A percentile compares a stretch with the other conserved stretches of the same genome.
Evolutionary conservation across 2,113 vertebrate genomes (phyloP).

Genomic region (Galbula dea): DNA sequence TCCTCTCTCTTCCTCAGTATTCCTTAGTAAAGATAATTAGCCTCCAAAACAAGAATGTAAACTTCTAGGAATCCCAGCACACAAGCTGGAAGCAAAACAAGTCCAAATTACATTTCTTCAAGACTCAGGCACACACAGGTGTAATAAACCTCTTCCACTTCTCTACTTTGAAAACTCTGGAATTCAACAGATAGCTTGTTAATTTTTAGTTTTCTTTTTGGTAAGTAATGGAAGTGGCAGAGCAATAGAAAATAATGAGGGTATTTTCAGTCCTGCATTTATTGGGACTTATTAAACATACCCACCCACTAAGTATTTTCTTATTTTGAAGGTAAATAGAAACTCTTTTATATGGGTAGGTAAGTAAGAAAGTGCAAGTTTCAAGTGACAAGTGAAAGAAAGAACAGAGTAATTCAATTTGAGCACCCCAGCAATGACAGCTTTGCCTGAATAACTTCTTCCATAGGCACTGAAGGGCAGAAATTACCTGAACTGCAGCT

Average conservation of each 20-base stretch:
- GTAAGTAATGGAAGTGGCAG: neutral
- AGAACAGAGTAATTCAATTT: neutral
- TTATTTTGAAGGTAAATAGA: slow-evolving; percentile 13
- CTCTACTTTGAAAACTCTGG: slow-evolving; percentile 13
- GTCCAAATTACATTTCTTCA: neutral
- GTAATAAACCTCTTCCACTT: neutral
- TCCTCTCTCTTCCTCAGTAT: neutral
- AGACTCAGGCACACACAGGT: neutral
- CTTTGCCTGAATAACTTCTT: slow-evolving; percentile 9
- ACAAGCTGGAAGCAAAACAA: neutral
- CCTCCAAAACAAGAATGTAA: slow-evolving; percentile 57
- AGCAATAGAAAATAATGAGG: neutral
- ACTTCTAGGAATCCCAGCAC: neutral
- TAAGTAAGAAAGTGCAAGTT: slow-evolving; percentile 37
- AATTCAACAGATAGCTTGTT: neutral
- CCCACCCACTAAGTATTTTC: neutral
- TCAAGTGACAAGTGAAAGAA: slow-evolving; percentile 4
- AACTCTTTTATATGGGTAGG: neutral
- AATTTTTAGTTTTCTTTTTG: neutral
- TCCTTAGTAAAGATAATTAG: slow-evolving; percentile 33
- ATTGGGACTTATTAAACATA: neutral
- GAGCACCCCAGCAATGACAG: neutral
- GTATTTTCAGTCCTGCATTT: neutral
- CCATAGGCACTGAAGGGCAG: slow-evolving; percentile 35
- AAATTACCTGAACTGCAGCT: slow-evolving; percentile 22